Conservation (phyloP, 1,140 invertebrate species). For the Leptinotarsa lineolata region DNA sequence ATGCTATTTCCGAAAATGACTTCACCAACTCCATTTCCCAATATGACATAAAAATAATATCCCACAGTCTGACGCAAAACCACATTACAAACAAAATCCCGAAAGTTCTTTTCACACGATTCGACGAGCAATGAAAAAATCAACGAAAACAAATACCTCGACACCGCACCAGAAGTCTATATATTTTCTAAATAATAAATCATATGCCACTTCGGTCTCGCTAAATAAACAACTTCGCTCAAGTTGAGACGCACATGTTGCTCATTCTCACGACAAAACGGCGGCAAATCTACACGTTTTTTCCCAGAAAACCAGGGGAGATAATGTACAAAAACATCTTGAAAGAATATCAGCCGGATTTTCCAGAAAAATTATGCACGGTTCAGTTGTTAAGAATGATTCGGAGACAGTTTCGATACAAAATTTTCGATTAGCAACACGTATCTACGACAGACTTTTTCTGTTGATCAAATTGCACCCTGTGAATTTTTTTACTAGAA, state of each 20-base stretch:
- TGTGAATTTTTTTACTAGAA: no score
- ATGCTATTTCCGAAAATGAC: neutral
- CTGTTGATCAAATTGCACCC: no score
- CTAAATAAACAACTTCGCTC: conserved; percentile 23
- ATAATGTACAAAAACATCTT: neutral
- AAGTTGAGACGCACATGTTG: conserved; percentile 18
- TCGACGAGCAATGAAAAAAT: conserved; percentile 5
- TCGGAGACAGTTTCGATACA: no score
- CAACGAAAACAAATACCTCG: conserved; percentile 11
- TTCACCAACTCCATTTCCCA: neutral
- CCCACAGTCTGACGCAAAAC: neutral
- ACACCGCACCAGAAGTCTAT: conserved; percentile 16
- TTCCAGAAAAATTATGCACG: neutral
- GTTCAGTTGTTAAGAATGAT: no score
- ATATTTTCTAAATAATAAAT: conserved; percentile 15
- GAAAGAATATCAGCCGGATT: neutral
- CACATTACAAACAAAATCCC: conserved; percentile 9
- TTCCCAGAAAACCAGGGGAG: neutral
- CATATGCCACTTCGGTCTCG: conserved; percentile 21
- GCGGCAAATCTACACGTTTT: conserved; percentile 19
- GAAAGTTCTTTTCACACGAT: conserved; percentile 20
- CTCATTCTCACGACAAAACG: conserved; percentile 21
- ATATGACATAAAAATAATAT: neutral
- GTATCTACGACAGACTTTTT: no score
- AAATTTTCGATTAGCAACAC: no score